Conservation (phyloP, 2,113 vertebrate species). For the Casuarius casuarius region DNA sequence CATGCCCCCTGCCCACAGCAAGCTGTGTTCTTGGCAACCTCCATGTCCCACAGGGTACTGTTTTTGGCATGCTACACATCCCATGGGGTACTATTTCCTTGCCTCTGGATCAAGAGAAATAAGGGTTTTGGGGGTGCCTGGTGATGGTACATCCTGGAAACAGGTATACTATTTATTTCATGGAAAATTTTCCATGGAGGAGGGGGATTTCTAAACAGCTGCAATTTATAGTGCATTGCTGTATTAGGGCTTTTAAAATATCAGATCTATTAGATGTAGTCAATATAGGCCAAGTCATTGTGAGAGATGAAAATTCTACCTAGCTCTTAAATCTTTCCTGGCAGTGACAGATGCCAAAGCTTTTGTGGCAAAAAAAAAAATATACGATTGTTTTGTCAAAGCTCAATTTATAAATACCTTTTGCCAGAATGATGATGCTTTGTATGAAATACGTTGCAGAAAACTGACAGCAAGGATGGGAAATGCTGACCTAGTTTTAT, state of each 20-base stretch:
- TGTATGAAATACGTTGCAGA: slow-evolving; percentile 28
- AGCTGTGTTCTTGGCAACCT: slow-evolving; percentile 36
- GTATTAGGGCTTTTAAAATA: slow-evolving; percentile 19
- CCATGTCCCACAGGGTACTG: neutral
- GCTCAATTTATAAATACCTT: slow-evolving; percentile 66
- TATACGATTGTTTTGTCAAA: slow-evolving; percentile 22
- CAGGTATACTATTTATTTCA: neutral
- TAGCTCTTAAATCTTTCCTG: slow-evolving; percentile 56
- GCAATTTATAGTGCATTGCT: neutral
- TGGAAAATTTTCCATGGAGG: neutral
- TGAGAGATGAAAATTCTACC: slow-evolving; percentile 54
- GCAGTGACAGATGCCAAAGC: slow-evolving; percentile 53
- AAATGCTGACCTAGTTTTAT: slow-evolving; percentile 64
- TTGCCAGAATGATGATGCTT: slow-evolving; percentile 36
- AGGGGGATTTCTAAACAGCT: neutral
- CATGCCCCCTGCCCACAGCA: neutral
- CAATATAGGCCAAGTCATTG: slow-evolving; percentile 52
- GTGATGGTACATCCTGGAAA: neutral
- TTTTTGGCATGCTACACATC: slow-evolving; percentile 11
- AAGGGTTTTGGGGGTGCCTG: neutral
- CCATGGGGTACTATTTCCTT: neutral
- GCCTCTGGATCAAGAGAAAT: neutral
- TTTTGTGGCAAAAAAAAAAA: slow-evolving; percentile 4
- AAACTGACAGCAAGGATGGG: slow-evolving; percentile 34
- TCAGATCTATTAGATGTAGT: slow-evolving; percentile 28